Evolutionary conservation across 2,113 vertebrate species (phyloP), one percentile per base, ranked within the genome.

Genomic region (Brachyistius frenatus): DNA sequence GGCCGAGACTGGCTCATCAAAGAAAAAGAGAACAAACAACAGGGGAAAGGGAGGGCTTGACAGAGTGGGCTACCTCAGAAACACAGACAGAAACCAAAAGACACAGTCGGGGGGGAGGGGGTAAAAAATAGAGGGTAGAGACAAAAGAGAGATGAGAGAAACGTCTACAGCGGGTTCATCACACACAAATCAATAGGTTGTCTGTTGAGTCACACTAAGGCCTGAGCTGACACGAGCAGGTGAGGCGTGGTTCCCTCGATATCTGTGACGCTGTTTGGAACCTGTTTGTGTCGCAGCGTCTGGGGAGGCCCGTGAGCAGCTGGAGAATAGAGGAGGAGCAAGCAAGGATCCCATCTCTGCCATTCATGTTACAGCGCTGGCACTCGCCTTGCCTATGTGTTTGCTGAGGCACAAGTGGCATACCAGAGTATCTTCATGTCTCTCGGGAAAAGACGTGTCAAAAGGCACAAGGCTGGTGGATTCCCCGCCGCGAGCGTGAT

Each of bases 11-110:
- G 58, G 87, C 85, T 91, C 91, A 92, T 92, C 89, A 92, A 88
- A 92, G 89, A 73, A 70, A 71, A 80, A 74, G 77, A 87, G 86
- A 85, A 90, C 82, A 93, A 91, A 90, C 79, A 89, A 87, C 76
- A 69, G 82, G 82, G 80, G 52, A 74, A 75, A 74, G 76, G 78
- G 57, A 80, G 80, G 83, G 80, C 70, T 87, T 82, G 89, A 91
- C 89, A 81, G 90, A 78, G 86, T 88, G 84, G 87, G 86, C 81
- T 69, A 50, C 64, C 85, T 84, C 68, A 77, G 60, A 91, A 87
- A 87, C 80, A 87, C 66, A 87, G 76, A 73, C 16, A 77, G 75
- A 78, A 70, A 82, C 64, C 55, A 44, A 55, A 72, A 80, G 64
- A 78, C 57, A 83, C 4, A 13, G 47, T 61, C 0, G 8, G 46